These are phyloP conservation scores for Fregetta grallaria DNA, from an alignment of 2,113 vertebrate genomes.

Conservation along the genomic window DNA sequence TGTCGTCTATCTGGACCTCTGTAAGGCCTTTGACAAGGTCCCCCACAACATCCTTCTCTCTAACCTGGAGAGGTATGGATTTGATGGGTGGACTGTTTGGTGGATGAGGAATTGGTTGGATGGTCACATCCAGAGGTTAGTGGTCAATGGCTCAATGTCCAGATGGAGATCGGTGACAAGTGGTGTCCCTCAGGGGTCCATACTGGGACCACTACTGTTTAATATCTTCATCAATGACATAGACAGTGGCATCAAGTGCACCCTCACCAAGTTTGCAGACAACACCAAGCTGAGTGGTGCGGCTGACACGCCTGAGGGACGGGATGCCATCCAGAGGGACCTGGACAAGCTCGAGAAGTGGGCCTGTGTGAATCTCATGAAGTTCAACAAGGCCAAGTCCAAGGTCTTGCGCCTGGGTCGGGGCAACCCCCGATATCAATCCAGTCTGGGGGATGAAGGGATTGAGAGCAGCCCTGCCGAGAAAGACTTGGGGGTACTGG, in stretches of 20 bases:
- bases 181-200: not conserved
- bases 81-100: not conserved
- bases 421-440: not conserved
- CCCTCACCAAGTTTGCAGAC: not conserved
- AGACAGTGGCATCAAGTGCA: not conserved
- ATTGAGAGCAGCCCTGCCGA: not conserved
- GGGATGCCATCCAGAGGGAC: not conserved
- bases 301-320: not conserved
- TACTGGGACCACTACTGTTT: not conserved
- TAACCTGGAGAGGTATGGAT: not conserved
- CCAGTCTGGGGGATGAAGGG: not conserved
- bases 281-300: not conserved
- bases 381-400: not conserved
- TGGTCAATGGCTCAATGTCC: not conserved
- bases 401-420: not conserved
- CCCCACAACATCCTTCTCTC: not conserved
- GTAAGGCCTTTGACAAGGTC: not conserved
- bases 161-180: not conserved
- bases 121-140: not conserved
- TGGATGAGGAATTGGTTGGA: not conserved
- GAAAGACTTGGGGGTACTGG: not conserved
- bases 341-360: not conserved
- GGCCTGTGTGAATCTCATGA: not conserved
- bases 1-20: not conserved
- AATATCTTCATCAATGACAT: not conserved